Evolutionary conservation across 2,797 vertebrate genomes (phyloP), one percentile per base, ranked within the genome.

Genomic region (Triplophysa yarkandensis): DNA sequence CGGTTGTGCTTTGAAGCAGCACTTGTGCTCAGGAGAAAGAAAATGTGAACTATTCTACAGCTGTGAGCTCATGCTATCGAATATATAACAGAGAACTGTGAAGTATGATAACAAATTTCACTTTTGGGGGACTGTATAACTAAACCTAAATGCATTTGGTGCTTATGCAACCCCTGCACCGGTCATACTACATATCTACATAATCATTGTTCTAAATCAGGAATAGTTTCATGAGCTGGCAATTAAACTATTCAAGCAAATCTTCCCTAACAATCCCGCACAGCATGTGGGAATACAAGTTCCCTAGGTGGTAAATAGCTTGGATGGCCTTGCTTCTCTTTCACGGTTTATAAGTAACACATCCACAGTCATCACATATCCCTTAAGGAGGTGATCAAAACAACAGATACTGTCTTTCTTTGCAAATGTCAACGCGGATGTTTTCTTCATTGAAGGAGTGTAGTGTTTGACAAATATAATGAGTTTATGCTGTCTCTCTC

Each of bases 1-100:
- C 34, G 46, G n/a, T 52, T 54, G 71, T 57, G 23, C 36, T 69
- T 61, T 73, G 71, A 73, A 73, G 61, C 71, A 34, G 39, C 39
- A 25, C 71, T 54, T 55, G 65, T 30, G 19, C 50, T 55, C 8
- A 17, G 14, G 16, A 50, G 23, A 36, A 17, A 54, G 46, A 6
- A 72, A 43, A 62, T 72, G 57, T 57, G 8, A 73, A 43, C 19
- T 21, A 28, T 41, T 64, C 71, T 64, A 44, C 3, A 25, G 36
- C 50, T 55, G 23, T 41, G 23, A 41, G 67, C 23, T 43, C 6
- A 21, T 16, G 17, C 48, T 41, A 68, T 68, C 66, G 39, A 63
- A 50, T 32, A 4, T 28, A 17, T 71, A 34, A 34, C 36, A 39
- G 2, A 23, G 27, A 3, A 16, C 58, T 36, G 21, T 4, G 17